Evolutionary conservation across 2,113 vertebrate genomes (phyloP).

Genomic region (Protobothrops flavoviridis): DNA sequence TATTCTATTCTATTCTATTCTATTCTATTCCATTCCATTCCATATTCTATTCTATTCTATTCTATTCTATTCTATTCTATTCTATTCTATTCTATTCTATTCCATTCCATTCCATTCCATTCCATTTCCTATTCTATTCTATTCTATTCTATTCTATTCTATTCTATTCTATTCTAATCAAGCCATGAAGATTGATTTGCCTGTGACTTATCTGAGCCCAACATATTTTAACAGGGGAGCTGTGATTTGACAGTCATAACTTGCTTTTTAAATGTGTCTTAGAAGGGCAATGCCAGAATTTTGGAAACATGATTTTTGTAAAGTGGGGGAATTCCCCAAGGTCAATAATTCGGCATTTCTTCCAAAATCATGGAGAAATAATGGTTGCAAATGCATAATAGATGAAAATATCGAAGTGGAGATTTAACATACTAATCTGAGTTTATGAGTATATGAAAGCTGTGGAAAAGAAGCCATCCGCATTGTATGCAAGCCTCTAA

Average conservation of each 20-base stretch:
- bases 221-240: neutral
- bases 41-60: too few relatives aligned
- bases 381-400: neutral
- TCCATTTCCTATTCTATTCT: neutral
- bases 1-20: too few relatives aligned
- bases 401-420: neutral
- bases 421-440: neutral
- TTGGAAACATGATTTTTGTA: neutral
- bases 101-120: neutral
- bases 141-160: neutral
- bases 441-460: slow-evolving; percentile 26
- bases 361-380: neutral
- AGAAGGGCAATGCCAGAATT: neutral
- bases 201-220: neutral
- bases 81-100: too few relatives aligned
- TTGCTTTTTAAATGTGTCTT: neutral
- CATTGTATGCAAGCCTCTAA: slow-evolving; percentile 1
- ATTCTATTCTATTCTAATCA: neutral
- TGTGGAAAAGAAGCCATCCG: neutral
- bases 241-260: neutral
- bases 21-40: too few relatives aligned
- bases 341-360: neutral
- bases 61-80: too few relatives aligned
- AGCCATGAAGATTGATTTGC: neutral
- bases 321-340: neutral